Evolutionary conservation across 1,140 invertebrate genomes (phyloP), one percentile per base, ranked within the genome.

Genomic region (Drosophila saltans): DNA sequence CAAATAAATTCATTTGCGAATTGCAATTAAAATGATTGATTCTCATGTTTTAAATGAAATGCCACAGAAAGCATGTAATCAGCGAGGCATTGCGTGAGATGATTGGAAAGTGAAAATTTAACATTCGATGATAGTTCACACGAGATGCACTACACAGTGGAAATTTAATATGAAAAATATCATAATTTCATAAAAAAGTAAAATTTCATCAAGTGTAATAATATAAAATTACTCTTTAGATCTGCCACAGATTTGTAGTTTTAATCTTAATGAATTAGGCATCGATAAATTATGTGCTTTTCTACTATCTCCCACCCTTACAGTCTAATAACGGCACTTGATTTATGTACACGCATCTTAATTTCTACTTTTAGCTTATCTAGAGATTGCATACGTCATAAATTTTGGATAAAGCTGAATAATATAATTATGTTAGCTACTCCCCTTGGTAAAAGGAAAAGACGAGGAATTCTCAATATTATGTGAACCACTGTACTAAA

Each of bases 1-100:
- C 63, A 84, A 72, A 62, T 65, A 36, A 62, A 72, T 43, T 56
- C 11, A 39, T 59, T 59, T 55, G 60, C 11, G 56, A 69, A 33
- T 45, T 57, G 55, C 40, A 69, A 69, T 62, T 41, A 72, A 66
- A 45, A 68, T 83, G 81, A 85, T 85, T 83, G 73, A 83, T 77
- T 85, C 16, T 52, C 21, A 66, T 77, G 21, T 70, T 59, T 81
- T 77, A 83, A 83, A 66, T 68, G 81, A 83, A 83, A 85, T 65
- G 81, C 78, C 71, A 69, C 45, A 28, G 64, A 45, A 45, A 63
- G 66, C 26, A 16, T 30, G 28, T 63, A 45, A 48, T 63, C 43
- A 63, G 43, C 45, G 28, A 24, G n/a, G 71, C 58, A 28, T 70
- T 68, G 77, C 69, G 78, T 83, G 77, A 66, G 81, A 62, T 48